Base-by-base conservation (phyloP, 2,888 invertebrate species). In the Parnassius smintheus region DNA sequence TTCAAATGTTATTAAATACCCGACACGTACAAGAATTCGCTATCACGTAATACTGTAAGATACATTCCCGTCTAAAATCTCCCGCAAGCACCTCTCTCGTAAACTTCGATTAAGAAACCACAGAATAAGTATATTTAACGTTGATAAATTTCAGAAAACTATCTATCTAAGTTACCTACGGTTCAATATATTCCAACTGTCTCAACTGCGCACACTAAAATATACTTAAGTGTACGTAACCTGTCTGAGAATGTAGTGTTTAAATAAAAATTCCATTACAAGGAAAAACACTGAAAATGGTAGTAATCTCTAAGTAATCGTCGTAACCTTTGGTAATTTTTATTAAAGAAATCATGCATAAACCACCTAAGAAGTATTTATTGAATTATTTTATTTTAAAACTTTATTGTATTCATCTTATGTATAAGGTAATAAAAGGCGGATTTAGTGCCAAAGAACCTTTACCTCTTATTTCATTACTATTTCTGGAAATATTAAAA, bases 61-160 rank as follows among this genome's bases (percentile, higher is more conserved):
- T 80, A 80, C 74, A 73, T 71, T 72, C 68, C 70, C 56, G 50
- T 18, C 18, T 11, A 13, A 68, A 67, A 69, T 61, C 66, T 65
- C 70, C 73, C 72, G 35, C 35, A 35, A 67, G 25, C 65, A 44
- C 55, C 62, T 45, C 51, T 65, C 46, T 58, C 61, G 45, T 49
- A 59, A 62, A 65, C 65, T 71, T 72, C 73, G 73, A 77, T 71
- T 73, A 74, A 75, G 77, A 79, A 80, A 80, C 73, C 75, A 78
- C 82, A 83, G 79, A 87, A 85, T 83, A 86, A 78, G 76, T 81
- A 83, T 78, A 74, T 81, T 81, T 82, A 90, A 90, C 90, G 80
- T 89, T 89, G 85, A 90, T 90, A 90, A 88, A 90, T 90, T 91
- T 91, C 86, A 85, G 90, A 89, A 88, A 86, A 85, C 78, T 76